These are phyloP conservation scores for Xylota sylvarum DNA, from an alignment of 2,888 invertebrate species.

Conservation along the genomic window DNA sequence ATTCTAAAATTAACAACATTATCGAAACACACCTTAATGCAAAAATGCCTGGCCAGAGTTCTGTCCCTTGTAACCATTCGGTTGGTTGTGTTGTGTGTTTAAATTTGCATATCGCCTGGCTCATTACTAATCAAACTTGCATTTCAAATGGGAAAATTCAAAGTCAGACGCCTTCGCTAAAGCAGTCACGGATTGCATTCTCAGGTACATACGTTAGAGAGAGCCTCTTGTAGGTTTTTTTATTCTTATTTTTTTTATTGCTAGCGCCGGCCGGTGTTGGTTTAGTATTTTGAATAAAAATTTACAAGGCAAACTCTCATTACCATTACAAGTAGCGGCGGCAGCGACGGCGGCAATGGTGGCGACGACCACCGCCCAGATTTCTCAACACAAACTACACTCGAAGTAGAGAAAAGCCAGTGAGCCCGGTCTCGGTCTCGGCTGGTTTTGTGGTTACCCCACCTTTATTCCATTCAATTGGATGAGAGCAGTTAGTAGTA, in stretches of 20 bases:
- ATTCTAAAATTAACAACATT: slow-evolving; percentile 69
- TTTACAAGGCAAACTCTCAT: slow-evolving; percentile 71
- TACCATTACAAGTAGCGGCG: slow-evolving; percentile 52
- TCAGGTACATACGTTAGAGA: slow-evolving; percentile 8
- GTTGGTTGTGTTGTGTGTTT: slow-evolving; percentile 2
- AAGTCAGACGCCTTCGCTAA: slow-evolving; percentile 70
- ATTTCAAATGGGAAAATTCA: slow-evolving; percentile 71
- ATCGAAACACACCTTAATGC: slow-evolving; percentile 67
- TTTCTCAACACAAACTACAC: slow-evolving; percentile 53
- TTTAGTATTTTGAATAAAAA: slow-evolving; percentile 36
- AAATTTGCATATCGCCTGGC: slow-evolving; percentile 73
- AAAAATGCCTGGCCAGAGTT: slow-evolving; percentile 21
- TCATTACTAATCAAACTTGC: slow-evolving; percentile 70
- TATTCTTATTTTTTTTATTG: slow-evolving; percentile 53
- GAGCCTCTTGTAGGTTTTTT: slow-evolving; percentile 15
- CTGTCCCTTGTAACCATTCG: slow-evolving; percentile 64
- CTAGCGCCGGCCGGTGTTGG: slow-evolving; percentile 72
- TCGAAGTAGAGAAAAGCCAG: background rate
- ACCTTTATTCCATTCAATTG: slow-evolving; percentile 58
- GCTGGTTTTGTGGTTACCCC: slow-evolving; percentile 31
- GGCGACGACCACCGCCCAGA: slow-evolving; percentile 71
- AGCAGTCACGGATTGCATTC: slow-evolving; percentile 60
- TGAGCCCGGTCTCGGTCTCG: background rate
- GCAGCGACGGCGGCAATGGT: background rate
- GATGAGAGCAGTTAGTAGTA: slow-evolving; percentile 36